Evolutionary conservation across 2,888 invertebrate genomes (phyloP).

Genomic region (Ormyrus thymus): DNA sequence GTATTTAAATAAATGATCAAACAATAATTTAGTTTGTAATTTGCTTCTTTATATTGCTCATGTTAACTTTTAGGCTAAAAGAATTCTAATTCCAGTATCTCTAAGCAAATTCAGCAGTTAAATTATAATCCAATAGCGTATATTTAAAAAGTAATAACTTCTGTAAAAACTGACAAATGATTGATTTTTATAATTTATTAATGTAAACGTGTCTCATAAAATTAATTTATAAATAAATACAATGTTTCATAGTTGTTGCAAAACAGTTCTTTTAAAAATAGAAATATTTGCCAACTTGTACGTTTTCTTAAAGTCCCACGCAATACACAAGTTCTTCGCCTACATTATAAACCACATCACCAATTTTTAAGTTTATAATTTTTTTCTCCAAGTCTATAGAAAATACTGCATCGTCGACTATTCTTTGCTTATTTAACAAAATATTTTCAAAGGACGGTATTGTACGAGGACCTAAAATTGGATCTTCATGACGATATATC

Average conservation of each 20-base stretch:
- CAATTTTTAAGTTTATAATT: constrained; percentile 59
- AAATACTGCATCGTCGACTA: constrained; percentile 76
- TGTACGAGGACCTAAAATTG: constrained; percentile 83
- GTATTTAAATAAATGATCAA: no score
- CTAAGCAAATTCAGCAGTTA: background rate
- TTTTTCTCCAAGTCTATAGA: constrained; percentile 66
- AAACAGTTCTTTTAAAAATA: no score
- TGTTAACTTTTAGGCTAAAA: no score
- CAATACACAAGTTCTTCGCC: constrained; percentile 67
- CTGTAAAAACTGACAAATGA: background rate
- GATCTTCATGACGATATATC: constrained; percentile 87
- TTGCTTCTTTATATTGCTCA: no score
- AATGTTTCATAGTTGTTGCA: background rate
- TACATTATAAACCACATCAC: constrained; percentile 58
- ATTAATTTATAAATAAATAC: background rate
- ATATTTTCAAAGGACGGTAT: constrained; percentile 84
- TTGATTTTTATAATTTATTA: background rate
- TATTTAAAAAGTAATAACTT: background rate
- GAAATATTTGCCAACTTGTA: background rate
- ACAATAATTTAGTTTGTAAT: no score
- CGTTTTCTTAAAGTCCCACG: constrained; percentile 14
- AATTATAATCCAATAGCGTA: background rate
- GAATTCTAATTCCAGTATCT: no score
- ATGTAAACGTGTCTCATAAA: no score
- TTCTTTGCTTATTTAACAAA: constrained; percentile 78